Evolutionary conservation across 2,888 invertebrate species (phyloP), one percentile per base, ranked within the genome.

Genomic region (Orthonevra nobilis): DNA sequence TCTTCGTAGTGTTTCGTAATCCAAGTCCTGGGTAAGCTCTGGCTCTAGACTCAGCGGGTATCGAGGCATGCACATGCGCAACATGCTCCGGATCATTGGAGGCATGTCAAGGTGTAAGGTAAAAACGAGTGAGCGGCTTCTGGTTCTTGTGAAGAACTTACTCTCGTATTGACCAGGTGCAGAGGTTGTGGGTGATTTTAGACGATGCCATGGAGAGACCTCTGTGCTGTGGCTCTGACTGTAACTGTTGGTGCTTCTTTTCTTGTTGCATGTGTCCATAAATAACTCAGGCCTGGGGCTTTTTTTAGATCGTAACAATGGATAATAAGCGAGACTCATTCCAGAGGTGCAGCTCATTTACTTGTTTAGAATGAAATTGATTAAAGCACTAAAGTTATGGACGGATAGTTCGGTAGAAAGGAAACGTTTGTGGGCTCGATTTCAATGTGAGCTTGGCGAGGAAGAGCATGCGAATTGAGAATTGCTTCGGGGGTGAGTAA

Each of bases 81-180:
- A 75, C 56, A 63, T 79, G 79, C 73, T 72, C 79, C 72, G 79
- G 73, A 52, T 73, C 72, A 73, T 79, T 34, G 73, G 61, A 79
- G 79, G 66, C 79, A 79, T 68, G 66, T 73, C 79, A 79, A 79
- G 79, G 73, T 79, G 72, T 64, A 73, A 73, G 79, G 66, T 73
- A 32, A 58, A n/a, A n/a, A 36, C 23, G 52, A 79, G 79, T 73
- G 79, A 79, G 73, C 30, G 66, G 79, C 79, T 79, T 79, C 79
- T 79, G 79, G 73, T 79, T 79, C 66, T 72, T 48, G 34, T 60
- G 36, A 34, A 66, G 70, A 66, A 58, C 52, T 54, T 66, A 79
- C 66, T 72, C 77, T 70, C 60, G 72, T 77, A n/a, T 58, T 77
- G 77, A 72, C 79, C 79, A 79, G 79, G 61, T 73, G 72, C 73